Evolutionary conservation across 2,888 invertebrate genomes (phyloP).

Genomic region (Lepidonotus clava): DNA sequence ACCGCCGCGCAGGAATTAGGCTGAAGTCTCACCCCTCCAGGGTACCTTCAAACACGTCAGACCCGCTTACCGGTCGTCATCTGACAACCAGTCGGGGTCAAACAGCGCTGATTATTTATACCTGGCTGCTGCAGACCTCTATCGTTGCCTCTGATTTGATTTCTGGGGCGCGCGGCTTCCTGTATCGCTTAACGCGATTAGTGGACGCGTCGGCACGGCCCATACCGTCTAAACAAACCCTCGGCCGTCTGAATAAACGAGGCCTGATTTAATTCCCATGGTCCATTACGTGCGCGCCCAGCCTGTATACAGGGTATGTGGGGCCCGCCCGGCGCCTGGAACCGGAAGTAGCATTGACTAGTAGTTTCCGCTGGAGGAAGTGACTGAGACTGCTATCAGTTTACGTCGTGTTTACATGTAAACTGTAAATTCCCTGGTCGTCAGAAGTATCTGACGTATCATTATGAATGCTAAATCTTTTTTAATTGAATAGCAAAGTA

Average conservation of each 20-base stretch:
- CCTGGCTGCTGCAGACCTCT: background rate
- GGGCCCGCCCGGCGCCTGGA: background rate
- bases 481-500: too few species aligned
- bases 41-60: too few species aligned
- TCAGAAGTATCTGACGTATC: too few species aligned
- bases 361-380: too few species aligned
- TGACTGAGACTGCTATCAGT: too few species aligned
- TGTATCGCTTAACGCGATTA: too few species aligned
- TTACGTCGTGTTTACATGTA: too few species aligned
- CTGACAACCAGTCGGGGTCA: background rate
- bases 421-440: too few species aligned
- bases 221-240: constrained; percentile 2
- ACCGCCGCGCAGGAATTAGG: too few species aligned
- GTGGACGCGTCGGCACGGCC: too few species aligned
- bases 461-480: too few species aligned
- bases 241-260: background rate
- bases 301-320: background rate
- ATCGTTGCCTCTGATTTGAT: background rate
- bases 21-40: too few species aligned
- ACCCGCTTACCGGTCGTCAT: background rate
- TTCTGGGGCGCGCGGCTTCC: background rate
- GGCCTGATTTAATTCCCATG: background rate
- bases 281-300: background rate
- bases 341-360: background rate
- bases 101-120: background rate